Base-by-base conservation (phyloP, 2,113 vertebrate genomes). In the Oxyruncus cristatus region DNA sequence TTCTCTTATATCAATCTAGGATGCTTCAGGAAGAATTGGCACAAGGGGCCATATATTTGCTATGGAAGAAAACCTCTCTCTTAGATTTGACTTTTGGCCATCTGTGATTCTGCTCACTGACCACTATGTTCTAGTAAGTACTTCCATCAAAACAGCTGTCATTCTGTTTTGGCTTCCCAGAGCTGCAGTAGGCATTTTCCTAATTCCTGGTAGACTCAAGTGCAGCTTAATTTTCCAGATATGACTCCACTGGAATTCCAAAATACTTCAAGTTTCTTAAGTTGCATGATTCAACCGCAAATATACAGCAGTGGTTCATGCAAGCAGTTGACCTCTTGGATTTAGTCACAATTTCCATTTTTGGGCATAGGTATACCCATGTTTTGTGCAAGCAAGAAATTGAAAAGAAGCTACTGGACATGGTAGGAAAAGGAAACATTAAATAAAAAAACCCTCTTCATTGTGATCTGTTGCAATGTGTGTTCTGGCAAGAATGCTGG, bases 91-190 rank as follows among this genome's bases (percentile, higher is more conserved):
- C 47, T 98, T 99, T 26, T 88, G 98, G 46, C 97, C 98, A 89
- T 99, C 99, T 92, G 98, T 99, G 97, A 98, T 99, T 97, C 99
- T 99, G 75, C 99, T 99, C 87, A 98, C 98, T 49, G 99, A 99
- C 95, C 98, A 99, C 94, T 98, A 99, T 88, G 96, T 98, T 74
- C 95, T 99, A 97, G 99, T 99, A 94, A 97, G 97, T 98, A 71
- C 63, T 97, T 85, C 61, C 37, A 95, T 9, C 63, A 86, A 61
- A 82, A 77, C 52, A 80, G 32, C 56, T 91, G 27, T 80, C 74
- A 44, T 19, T 75, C 24, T 0, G 0, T 68, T 14, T 49, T 91
- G 35, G 11, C 63, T 83, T 86, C 75, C 37, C 56, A 88, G 59
- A 78, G 44, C 20, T 53, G 12, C 47, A 75, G 20, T 37, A 78